Evolutionary conservation across 2,113 vertebrate genomes (phyloP), one percentile per base, ranked within the genome.

Genomic region (Etheostoma cragini): DNA sequence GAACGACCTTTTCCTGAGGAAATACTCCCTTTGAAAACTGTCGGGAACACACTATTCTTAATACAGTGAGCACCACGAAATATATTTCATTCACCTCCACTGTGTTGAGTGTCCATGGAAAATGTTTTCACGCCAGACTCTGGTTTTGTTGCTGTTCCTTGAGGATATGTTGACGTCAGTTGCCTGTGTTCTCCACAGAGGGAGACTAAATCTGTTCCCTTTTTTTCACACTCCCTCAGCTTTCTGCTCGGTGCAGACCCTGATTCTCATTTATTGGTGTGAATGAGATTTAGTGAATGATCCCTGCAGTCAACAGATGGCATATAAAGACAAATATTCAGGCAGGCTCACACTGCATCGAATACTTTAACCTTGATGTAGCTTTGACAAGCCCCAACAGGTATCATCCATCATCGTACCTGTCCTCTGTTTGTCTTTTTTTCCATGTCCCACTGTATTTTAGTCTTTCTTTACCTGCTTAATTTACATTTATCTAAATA

Each of bases 291-390:
- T 70, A 30, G 66, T 45, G 22, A 76, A 64, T 89, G 46, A 63
- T 78, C 73, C 73, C 86, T 72, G 81, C 74, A 77, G 84, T 90
- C 89, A 91, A 91, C 91, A 93, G 91, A 91, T 93, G 84, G 87
- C 81, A 88, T 38, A 74, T 70, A 68, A 68, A 72, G 38, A 73
- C 76, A 75, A 11, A 61, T 82, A 80, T 88, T 65, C 56, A 70
- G 65, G 45, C 78, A 7, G 33, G 24, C 35, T 82, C 69, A 24
- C 61, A 57, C 30, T 89, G 78, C 86, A 88, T 3, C 30, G 30
- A 30, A 6, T 86, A 78, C 76, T 87, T 84, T 86, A 78, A 88
- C 88, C 86, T 87, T 87, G 81, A 79, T 82, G 49, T 21, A 66
- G 50, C 76, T 77, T 58, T 33, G 21, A 80, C 45, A 57, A 52